phyloP scores from a whole-genome alignment of 1,140 invertebrate species.

The Thalassaphorura encarpata region DNA sequence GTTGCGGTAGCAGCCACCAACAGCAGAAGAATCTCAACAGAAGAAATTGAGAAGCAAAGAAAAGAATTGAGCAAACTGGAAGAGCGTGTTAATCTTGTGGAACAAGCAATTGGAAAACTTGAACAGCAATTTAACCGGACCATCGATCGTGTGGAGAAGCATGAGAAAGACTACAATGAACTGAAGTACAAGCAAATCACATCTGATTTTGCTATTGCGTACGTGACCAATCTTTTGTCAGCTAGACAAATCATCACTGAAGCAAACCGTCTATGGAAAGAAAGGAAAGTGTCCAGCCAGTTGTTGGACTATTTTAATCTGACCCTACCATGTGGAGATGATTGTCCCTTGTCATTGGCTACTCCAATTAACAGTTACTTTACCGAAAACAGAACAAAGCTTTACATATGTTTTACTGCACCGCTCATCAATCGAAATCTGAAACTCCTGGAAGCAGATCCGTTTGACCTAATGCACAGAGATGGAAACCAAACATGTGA shows the following conservation, averaged over 20 bases:
- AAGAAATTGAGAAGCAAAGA: too few relatives aligned
- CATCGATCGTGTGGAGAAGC: too few relatives aligned
- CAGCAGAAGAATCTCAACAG: too few relatives aligned
- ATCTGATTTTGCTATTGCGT: not conserved
- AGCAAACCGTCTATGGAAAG: conserved; percentile 1
- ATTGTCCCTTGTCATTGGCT: not conserved
- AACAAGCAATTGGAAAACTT: too few relatives aligned
- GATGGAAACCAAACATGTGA: conserved; percentile 13
- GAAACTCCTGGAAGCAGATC: conserved; percentile 14
- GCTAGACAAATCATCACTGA: not conserved
- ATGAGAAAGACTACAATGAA: too few relatives aligned
- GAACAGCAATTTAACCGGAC: too few relatives aligned
- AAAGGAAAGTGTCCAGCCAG: not conserved
- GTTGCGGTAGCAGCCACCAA: too few relatives aligned
- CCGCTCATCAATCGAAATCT: conserved; percentile 9
- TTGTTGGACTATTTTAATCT: conserved; percentile 10
- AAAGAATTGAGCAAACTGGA: too few relatives aligned
- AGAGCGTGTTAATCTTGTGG: too few relatives aligned
- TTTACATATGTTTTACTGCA: conserved; percentile 4
- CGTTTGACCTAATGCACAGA: conserved; percentile 9
- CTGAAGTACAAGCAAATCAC: not conserved
- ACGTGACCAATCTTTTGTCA: not conserved
- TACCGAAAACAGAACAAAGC: not conserved
- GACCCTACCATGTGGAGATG: conserved; percentile 8
- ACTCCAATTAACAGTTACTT: not conserved